Percentiles rank a stretch among this genome's conserved stretches.
phyloP scores from a whole-genome alignment of 2,113 vertebrate species.

The Microcebus murinus region DNA sequence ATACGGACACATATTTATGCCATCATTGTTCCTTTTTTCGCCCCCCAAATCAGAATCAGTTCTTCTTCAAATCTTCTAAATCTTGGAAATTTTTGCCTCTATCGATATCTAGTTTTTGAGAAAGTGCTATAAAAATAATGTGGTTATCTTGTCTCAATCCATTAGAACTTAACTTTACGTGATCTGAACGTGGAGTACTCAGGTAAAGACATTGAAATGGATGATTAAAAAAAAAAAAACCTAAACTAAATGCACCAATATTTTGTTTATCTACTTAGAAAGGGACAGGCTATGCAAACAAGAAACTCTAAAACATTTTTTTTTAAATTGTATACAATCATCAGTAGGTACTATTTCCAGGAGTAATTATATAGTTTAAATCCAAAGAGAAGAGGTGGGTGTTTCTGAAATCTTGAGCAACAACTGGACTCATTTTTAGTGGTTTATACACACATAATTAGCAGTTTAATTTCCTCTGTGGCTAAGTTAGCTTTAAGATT shows the following conservation, averaged over 20 bases:
- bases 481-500: constrained; percentile 86
- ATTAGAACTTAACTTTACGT: constrained; percentile 78
- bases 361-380: constrained; percentile 74
- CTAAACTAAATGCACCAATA: background rate
- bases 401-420: constrained; percentile 62
- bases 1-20: background rate
- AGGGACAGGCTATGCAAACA: constrained; percentile 75
- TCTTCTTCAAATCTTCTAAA: constrained; percentile 69
- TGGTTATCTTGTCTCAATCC: constrained; percentile 78
- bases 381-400: constrained; percentile 59
- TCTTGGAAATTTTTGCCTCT: constrained; percentile 56
- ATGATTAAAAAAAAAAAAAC: constrained; percentile 69
- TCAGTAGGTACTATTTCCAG: constrained; percentile 47
- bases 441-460: constrained; percentile 86
- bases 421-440: constrained; percentile 70
- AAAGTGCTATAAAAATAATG: constrained; percentile 78
- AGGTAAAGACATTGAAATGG: constrained; percentile 75
- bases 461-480: constrained; percentile 88
- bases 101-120: constrained; percentile 76
- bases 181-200: constrained; percentile 71
- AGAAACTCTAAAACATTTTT: constrained; percentile 56
- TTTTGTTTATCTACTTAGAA: constrained; percentile 78
- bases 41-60: constrained; percentile 68
- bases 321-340: constrained; percentile 57
- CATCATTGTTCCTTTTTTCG: constrained; percentile 70